phyloP scores from a whole-genome alignment of 2,797 vertebrate species.

The Microctenopoma stevenorrisi region DNA sequence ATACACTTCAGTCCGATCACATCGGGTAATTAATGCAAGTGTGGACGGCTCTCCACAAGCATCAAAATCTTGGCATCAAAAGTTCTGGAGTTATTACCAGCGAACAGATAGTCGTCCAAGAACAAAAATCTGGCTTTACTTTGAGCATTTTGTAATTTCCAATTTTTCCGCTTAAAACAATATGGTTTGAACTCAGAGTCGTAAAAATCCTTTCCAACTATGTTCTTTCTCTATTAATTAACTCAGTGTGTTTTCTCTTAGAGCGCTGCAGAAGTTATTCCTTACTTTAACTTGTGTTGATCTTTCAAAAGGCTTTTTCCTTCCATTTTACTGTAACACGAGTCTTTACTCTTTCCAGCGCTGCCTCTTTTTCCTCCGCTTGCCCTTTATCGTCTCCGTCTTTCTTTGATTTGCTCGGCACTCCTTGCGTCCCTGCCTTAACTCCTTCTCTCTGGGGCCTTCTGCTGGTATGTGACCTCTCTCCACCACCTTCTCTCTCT shows the following conservation, averaged over 20 bases:
- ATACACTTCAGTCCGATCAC: slow-evolving; percentile 30
- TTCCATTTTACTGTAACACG: not conserved
- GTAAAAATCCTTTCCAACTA: slow-evolving; percentile 57
- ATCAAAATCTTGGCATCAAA: slow-evolving; percentile 44
- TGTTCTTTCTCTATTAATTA: slow-evolving; percentile 54
- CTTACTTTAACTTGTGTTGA: not conserved
- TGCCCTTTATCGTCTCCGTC: slow-evolving; percentile 32
- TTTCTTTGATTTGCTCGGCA: slow-evolving; percentile 18
- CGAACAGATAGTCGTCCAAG: slow-evolving; percentile 46
- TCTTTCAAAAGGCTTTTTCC: not conserved
- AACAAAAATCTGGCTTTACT: slow-evolving; percentile 68
- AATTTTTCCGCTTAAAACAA: slow-evolving; percentile 57
- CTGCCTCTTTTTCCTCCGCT: slow-evolving; percentile 28
- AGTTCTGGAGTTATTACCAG: slow-evolving; percentile 41
- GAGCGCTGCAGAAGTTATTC: not conserved
- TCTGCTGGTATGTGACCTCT: slow-evolving; percentile 45
- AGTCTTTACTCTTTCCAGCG: slow-evolving; percentile 34
- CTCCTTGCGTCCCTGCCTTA: slow-evolving; percentile 23
- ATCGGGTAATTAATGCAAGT: slow-evolving; percentile 50
- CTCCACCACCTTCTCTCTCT: slow-evolving; percentile 34
- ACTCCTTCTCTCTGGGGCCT: slow-evolving; percentile 27
- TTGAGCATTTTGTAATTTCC: slow-evolving; percentile 61
- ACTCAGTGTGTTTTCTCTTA: slow-evolving; percentile 41
- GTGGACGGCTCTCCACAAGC: slow-evolving; percentile 46
- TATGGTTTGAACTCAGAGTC: slow-evolving; percentile 63